Evolutionary conservation across 2,797 vertebrate genomes (phyloP).

Genomic region (Pangasius sanitwongsei): DNA sequence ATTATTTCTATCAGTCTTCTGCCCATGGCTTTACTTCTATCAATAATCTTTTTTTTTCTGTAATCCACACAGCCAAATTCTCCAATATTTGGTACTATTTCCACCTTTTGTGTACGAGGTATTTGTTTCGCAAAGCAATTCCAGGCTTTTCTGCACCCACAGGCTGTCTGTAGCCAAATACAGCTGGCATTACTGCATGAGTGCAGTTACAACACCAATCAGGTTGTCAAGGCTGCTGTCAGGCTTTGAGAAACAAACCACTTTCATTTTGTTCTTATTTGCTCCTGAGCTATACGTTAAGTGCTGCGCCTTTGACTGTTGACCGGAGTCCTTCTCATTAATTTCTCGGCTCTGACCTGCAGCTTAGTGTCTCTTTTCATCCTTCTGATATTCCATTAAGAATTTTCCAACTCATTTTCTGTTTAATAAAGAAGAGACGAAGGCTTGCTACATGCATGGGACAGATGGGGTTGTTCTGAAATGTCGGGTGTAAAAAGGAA

Average conservation of each 20-base stretch:
- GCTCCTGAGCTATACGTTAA: not conserved
- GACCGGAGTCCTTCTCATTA: not conserved
- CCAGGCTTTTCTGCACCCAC: constrained; percentile 21
- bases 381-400: not conserved
- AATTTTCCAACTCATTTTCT: not conserved
- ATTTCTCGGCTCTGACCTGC: constrained; percentile 2
- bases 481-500: not conserved
- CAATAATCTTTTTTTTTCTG: constrained; percentile 44
- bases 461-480: constrained; percentile 7
- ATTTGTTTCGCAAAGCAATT: constrained; percentile 23
- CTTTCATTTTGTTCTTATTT: constrained; percentile 6
- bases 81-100: constrained; percentile 28
- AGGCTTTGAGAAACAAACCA: not conserved
- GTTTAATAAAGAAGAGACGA: constrained; percentile 5
- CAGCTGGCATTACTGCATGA: not conserved
- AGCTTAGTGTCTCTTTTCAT: not conserved
- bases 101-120: constrained; percentile 2
- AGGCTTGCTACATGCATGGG: not conserved
- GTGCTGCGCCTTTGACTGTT: not conserved
- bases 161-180: not conserved
- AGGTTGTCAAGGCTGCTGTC: not conserved
- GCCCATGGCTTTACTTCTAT: constrained; percentile 36
- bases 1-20: constrained; percentile 38
- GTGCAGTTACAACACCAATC: not conserved
- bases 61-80: constrained; percentile 38